phyloP scores from a whole-genome alignment of 2,113 vertebrate species.

The Alethe diademata region DNA sequence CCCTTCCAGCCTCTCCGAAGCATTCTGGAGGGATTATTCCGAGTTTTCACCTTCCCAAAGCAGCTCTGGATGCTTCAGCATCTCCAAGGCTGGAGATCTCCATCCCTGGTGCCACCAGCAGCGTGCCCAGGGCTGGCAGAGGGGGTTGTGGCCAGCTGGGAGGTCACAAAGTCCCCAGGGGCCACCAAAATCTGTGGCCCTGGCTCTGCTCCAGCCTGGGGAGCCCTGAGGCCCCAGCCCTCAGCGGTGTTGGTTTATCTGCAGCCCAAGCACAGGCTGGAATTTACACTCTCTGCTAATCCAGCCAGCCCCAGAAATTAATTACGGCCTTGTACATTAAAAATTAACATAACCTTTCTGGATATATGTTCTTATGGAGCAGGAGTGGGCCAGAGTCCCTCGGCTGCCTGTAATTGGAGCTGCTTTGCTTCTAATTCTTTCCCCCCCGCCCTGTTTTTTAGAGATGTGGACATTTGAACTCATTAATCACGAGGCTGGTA shows the following conservation, averaged over 20 bases:
- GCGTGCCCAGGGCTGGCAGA: rapidly evolving
- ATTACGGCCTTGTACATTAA: constrained; percentile 64
- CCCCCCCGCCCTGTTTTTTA: neutral
- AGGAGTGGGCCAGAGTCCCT: constrained; percentile 41
- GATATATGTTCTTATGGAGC: constrained; percentile 38
- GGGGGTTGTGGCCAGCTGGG: neutral
- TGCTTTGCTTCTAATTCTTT: neutral
- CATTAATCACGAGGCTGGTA: constrained; percentile 21
- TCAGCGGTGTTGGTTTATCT: neutral
- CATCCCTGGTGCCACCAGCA: neutral
- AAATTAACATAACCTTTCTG: constrained; percentile 72
- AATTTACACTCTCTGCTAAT: constrained; percentile 69
- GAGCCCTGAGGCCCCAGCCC: neutral
- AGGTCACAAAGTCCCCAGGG: neutral
- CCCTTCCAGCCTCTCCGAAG: neutral
- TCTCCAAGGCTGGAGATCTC: rapidly evolving
- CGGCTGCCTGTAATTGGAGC: constrained; percentile 27
- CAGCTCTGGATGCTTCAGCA: neutral
- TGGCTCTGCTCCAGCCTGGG: neutral
- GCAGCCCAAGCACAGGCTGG: neutral
- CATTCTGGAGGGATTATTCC: neutral
- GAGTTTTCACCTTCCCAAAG: neutral
- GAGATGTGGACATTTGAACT: neutral
- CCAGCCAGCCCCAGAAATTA: constrained; percentile 64
- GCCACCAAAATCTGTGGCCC: neutral